A percentile compares a stretch with the other conserved stretches of the same genome.
phyloP scores from a whole-genome alignment of 2,797 vertebrate species.

The Anguilla megastoma region DNA sequence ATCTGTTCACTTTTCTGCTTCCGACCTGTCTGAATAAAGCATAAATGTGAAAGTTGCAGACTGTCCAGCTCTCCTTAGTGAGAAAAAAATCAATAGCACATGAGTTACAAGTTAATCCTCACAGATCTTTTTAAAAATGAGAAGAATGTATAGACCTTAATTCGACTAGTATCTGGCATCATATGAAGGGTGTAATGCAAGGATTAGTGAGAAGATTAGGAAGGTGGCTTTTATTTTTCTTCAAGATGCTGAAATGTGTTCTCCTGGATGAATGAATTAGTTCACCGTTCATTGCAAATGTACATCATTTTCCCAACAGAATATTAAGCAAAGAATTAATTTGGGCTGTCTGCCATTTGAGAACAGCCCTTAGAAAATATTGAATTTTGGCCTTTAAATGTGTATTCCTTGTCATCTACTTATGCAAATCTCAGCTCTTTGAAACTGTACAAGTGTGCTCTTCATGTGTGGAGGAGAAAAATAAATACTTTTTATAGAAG shows the following conservation, averaged over 20 bases:
- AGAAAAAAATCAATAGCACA: not conserved
- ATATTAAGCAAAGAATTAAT: slow-evolving; percentile 66
- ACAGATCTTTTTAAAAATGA: slow-evolving; percentile 59
- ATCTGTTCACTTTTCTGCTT: not conserved
- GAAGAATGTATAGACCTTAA: slow-evolving; percentile 64
- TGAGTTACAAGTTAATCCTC: slow-evolving; percentile 52
- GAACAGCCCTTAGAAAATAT: slow-evolving; percentile 60
- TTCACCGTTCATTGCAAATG: slow-evolving; percentile 62
- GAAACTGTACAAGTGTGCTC: no score
- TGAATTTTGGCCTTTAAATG: slow-evolving; percentile 39
- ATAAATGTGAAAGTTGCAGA: not conserved
- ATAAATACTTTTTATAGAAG: no score
- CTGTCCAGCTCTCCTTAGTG: not conserved
- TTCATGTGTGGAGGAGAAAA: no score
- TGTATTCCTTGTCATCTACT: slow-evolving; percentile 39
- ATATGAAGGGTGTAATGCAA: slow-evolving; percentile 69
- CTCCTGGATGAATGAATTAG: slow-evolving; percentile 66
- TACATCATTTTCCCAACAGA: slow-evolving; percentile 57
- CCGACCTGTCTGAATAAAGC: not conserved
- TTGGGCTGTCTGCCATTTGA: slow-evolving; percentile 62
- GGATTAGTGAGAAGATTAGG: slow-evolving; percentile 64
- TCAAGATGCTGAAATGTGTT: slow-evolving; percentile 66
- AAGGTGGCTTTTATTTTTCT: slow-evolving; percentile 62
- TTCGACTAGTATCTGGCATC: slow-evolving; percentile 63
- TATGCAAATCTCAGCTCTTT: slow-evolving; percentile 26